phyloP scores from a whole-genome alignment of 1,140 invertebrate species.

The Xylocopa sonorina region DNA sequence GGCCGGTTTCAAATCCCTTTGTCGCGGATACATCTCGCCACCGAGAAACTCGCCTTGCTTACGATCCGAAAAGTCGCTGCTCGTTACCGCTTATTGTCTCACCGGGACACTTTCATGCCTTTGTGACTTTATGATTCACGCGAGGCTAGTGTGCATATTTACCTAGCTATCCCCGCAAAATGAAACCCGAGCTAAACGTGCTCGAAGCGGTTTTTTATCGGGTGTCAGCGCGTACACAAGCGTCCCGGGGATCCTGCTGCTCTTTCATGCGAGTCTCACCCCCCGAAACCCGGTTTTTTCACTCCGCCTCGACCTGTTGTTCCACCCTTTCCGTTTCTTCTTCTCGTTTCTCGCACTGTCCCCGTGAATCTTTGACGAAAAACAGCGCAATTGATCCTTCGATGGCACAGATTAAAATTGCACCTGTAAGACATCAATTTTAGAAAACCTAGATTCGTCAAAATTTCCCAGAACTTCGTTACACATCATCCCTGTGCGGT shows the following conservation, averaged over 20 bases:
- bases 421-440: no score
- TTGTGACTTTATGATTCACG: slow-evolving; percentile 58
- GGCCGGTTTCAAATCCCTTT: slow-evolving; percentile 41
- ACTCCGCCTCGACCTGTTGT: background rate
- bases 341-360: background rate
- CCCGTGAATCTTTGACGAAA: background rate
- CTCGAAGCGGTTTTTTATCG: slow-evolving; percentile 38
- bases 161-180: slow-evolving; percentile 48
- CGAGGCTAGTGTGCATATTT: slow-evolving; percentile 34
- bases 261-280: slow-evolving; percentile 18
- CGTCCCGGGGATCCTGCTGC: slow-evolving; percentile 21
- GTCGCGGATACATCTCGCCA: slow-evolving; percentile 5
- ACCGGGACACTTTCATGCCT: slow-evolving; percentile 25
- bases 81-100: slow-evolving; percentile 57
- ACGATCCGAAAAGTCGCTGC: slow-evolving; percentile 44
- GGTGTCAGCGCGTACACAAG: slow-evolving; percentile 4
- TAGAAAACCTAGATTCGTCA: no score
- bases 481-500: no score
- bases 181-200: slow-evolving; percentile 51
- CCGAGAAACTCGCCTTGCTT: slow-evolving; percentile 42
- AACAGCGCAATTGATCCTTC: no score
- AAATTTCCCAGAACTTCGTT: no score
- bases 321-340: no score
- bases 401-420: no score
- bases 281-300: background rate